Conservation (phyloP, 2,888 invertebrate genomes). For the Trachelus iudaicus region DNA sequence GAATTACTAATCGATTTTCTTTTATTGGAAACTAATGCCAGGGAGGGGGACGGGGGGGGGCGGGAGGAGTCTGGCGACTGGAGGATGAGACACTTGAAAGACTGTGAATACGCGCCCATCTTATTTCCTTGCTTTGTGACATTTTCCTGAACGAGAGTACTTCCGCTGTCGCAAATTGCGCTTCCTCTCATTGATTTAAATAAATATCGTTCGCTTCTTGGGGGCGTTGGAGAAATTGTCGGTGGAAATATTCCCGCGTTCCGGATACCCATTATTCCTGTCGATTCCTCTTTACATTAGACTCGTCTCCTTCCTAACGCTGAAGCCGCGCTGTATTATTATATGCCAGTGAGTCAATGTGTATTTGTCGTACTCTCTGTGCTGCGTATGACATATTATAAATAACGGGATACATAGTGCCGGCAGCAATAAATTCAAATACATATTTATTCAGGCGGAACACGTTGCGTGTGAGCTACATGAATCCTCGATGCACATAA, state of each 20-base stretch:
- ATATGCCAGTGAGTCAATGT: background rate
- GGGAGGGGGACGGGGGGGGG: rapidly evolving
- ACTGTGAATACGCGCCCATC: background rate
- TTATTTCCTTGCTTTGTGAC: background rate
- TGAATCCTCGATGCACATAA: background rate
- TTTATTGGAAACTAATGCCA: background rate
- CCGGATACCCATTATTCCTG: background rate
- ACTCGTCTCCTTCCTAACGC: background rate
- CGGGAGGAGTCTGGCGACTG: too few relatives aligned
- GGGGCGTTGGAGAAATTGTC: background rate
- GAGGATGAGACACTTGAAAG: background rate
- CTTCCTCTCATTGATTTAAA: background rate
- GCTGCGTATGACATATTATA: background rate
- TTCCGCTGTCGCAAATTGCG: background rate
- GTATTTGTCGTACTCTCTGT: background rate
- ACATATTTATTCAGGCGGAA: background rate
- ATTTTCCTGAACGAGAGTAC: background rate
- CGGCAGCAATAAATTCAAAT: background rate
- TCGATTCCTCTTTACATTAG: background rate
- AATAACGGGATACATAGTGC: background rate
- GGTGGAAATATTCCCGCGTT: background rate
- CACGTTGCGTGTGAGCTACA: background rate
- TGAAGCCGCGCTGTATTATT: background rate
- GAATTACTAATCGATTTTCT: background rate
- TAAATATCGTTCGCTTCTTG: background rate